phyloP scores from a whole-genome alignment of 2,113 vertebrate genomes.

The Melanotaenia duboulayi region DNA sequence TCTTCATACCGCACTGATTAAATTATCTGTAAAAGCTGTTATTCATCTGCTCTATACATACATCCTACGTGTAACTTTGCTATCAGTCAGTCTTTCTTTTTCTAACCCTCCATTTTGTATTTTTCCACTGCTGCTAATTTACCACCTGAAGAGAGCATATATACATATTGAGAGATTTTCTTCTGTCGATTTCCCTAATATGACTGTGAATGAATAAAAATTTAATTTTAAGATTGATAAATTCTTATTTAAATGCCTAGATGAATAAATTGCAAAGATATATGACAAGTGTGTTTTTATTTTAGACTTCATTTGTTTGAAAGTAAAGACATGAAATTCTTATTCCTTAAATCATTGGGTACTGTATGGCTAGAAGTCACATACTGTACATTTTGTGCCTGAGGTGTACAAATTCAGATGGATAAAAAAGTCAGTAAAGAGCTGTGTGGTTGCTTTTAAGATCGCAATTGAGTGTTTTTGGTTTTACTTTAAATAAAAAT shows the following conservation, averaged over 20 bases:
- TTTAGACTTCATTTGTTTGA: constrained; percentile 30
- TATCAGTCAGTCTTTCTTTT: constrained; percentile 40
- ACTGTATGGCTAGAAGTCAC: constrained; percentile 15
- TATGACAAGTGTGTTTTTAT: constrained; percentile 61
- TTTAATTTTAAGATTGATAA: constrained; percentile 77
- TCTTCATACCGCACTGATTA: constrained; percentile 64
- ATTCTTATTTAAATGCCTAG: constrained; percentile 82
- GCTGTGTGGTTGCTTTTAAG: constrained; percentile 41
- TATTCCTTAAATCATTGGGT: constrained; percentile 18
- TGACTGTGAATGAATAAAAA: constrained; percentile 81
- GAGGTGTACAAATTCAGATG: constrained; percentile 34
- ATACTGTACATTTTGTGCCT: constrained; percentile 39
- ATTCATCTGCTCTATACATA: constrained; percentile 32
- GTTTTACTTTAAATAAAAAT: constrained; percentile 55
- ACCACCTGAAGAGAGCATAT: constrained; percentile 78
- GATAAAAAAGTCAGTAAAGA: constrained; percentile 16
- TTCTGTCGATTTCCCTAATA: constrained; percentile 52
- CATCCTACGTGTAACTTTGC: constrained; percentile 34
- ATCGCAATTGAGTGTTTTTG: constrained; percentile 33
- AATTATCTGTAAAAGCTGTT: constrained; percentile 43
- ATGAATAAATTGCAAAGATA: constrained; percentile 76
- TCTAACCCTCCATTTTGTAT: constrained; percentile 61
- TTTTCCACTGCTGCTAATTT: constrained; percentile 78
- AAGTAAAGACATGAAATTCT: constrained; percentile 25
- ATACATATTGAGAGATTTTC: constrained; percentile 69